phyloP scores from a whole-genome alignment of 1,140 invertebrate species.

The Magallana gigas region DNA sequence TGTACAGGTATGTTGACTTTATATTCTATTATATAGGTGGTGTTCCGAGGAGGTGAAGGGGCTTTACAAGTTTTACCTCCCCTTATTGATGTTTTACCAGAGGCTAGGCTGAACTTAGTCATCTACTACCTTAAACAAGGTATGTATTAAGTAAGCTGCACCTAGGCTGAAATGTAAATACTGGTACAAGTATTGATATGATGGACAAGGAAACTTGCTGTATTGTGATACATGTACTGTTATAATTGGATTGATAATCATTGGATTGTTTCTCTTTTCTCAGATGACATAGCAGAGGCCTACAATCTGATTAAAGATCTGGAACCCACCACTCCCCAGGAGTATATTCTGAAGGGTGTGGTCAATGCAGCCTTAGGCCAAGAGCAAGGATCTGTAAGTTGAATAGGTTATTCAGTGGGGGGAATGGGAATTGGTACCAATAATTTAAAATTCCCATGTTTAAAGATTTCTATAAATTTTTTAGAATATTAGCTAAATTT shows the following conservation, averaged over 20 bases:
- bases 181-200: too few relatives aligned
- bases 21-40: conserved; percentile 80
- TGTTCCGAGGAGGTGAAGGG: conserved; percentile 96
- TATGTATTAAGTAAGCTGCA: conserved; percentile 60
- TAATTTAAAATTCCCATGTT: too few relatives aligned
- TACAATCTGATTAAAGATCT: conserved; percentile 94
- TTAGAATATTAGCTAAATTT: too few relatives aligned
- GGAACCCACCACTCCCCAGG: conserved; percentile 94
- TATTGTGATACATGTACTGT: too few relatives aligned
- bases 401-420: too few relatives aligned
- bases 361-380: conserved; percentile 96
- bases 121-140: conserved; percentile 95
- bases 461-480: neutral
- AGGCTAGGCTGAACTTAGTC: conserved; percentile 96
- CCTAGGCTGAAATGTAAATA: too few relatives aligned
- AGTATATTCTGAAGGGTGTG: conserved; percentile 98
- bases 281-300: conserved; percentile 93
- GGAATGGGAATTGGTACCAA: too few relatives aligned
- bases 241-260: neutral
- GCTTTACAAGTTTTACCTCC: conserved; percentile 94
- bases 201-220: too few relatives aligned
- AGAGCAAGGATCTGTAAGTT: conserved; percentile 90
- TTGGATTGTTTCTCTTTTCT: conserved; percentile 15
- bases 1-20: neutral
- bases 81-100: conserved; percentile 96